Base-by-base conservation (phyloP, 2,797 vertebrate genomes). In the Avahi laniger region DNA sequence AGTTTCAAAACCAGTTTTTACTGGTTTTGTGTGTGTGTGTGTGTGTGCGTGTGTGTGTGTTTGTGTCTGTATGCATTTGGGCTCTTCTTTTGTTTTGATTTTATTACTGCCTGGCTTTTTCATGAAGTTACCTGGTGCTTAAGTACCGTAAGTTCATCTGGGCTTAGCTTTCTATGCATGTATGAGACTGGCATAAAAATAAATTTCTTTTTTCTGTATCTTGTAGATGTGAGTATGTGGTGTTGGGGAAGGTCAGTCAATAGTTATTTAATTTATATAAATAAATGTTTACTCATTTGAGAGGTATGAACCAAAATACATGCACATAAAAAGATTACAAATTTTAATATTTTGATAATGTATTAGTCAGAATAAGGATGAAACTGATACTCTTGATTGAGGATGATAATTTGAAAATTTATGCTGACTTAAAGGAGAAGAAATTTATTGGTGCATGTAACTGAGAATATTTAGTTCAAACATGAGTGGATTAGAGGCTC, bases 271-370 rank as follows among this genome's bases (percentile, higher is more conserved):
- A 82, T 89, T 93, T 75, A 35, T 73, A 26, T 72, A 78, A 41
- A 43, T 61, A 72, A 33, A n/a, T 78, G 5, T 61, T 82, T 83
- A 46, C 41, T 61, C 13, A 30, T 89, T 91, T 91, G 81, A 81
- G 75, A 76, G 14, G 3, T 52, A 22, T 79, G 41, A 80, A 50
- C 26, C 41, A 79, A 84, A 87, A 41, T n/a, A 38, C 33, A 69
- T 4, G 30, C 33, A 59, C 7, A 15, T 73, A 75, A 59, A 80
- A 93, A 80, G 75, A n/a, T 86, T 81, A 83, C 1, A 52, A 41
- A 70, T 82, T 81, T 87, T 89, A 61, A 50, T 94, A 65, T 90
- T 87, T 95, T 88, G 41, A 30, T 81, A 52, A 63, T 24, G 43
- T 10, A 59, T n/a, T 87, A 63, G 83, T 85, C 48, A 54, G 43